These are phyloP conservation scores for Agrypnus murinus DNA, from an alignment of 2,888 invertebrate species.

Conservation along the genomic window DNA sequence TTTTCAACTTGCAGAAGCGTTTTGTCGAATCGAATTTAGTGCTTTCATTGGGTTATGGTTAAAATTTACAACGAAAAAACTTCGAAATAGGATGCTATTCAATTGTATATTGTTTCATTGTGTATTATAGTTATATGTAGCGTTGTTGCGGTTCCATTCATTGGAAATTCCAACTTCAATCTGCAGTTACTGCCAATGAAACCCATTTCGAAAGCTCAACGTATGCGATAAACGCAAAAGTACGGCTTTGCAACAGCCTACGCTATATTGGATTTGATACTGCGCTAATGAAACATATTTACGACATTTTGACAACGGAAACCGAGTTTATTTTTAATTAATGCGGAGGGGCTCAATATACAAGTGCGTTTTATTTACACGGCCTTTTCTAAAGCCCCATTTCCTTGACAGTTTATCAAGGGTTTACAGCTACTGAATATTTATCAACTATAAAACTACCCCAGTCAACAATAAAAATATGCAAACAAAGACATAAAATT, in stretches of 20 bases:
- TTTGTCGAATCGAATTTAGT: too few relatives aligned
- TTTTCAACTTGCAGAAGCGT: too few relatives aligned
- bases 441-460: slow-evolving; percentile 54
- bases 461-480: slow-evolving; percentile 53
- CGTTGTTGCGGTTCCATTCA: slow-evolving; percentile 23
- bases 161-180: slow-evolving; percentile 37
- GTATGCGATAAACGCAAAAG: slow-evolving; percentile 35
- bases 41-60: too few relatives aligned
- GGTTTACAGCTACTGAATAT: slow-evolving; percentile 53
- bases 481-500: slow-evolving; percentile 53
- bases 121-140: slow-evolving; percentile 16
- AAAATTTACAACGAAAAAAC: too few relatives aligned
- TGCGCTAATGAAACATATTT: slow-evolving; percentile 41
- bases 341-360: slow-evolving; percentile 36
- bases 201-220: slow-evolving; percentile 28
- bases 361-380: slow-evolving; percentile 45
- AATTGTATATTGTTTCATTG: not conserved
- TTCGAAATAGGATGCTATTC: too few relatives aligned
- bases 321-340: slow-evolving; percentile 47
- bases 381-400: slow-evolving; percentile 42
- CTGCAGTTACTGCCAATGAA: slow-evolving; percentile 39
- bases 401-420: slow-evolving; percentile 49
- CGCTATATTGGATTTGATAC: slow-evolving; percentile 35
- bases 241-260: slow-evolving; percentile 32
- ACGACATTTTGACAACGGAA: slow-evolving; percentile 42